Base-by-base conservation (phyloP, 1,140 invertebrate genomes). In the Papilio machaon region DNA sequence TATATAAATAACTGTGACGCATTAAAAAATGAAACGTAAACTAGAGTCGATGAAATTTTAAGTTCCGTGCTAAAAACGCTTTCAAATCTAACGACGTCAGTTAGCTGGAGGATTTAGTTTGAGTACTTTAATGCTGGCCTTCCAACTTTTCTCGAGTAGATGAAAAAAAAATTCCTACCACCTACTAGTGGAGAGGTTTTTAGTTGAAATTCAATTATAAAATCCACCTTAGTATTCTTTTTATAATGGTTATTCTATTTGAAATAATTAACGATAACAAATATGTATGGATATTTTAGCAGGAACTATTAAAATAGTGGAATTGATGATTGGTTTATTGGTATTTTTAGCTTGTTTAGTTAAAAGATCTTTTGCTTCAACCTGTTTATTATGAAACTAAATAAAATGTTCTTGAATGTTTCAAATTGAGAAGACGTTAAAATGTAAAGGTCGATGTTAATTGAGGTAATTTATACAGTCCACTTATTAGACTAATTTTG, bases 61-160 rank as follows among this genome's bases (percentile, higher is more conserved):
- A 77, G 23, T 77, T 77, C 17, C 30, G 49, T 52, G 30, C 75
- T 78, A 58, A 60, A 78, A 78, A 78, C 49, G 75, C 74, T 78
- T 78, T 77, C n/a, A 77, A 52, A 77, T 49, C 75, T 78, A 78
- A 78, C 75, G 75, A 78, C 35, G 23, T 52, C 30, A 78, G 75
- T 60, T 38, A 30, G 52, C 8, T n/a, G 23, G 75, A 78, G 52
- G 75, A 78, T 60, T 38, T 54, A 58, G 75, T 77, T 78, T 78
- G 38, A 78, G 75, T 78, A 78, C 35, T 78, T 78, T 52, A 77
- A 15, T 35, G 35, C 38, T 58, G 75, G 75, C 75, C 75, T 78
- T 78, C 75, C 17, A 78, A 78, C 75, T 78, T 78, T 78, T 43
- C 75, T 58, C 49, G 49, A 78, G 52, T 78, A 54, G 60, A 77